Base-by-base conservation (phyloP, 2,888 invertebrate species). In the Hetaerina titia region DNA sequence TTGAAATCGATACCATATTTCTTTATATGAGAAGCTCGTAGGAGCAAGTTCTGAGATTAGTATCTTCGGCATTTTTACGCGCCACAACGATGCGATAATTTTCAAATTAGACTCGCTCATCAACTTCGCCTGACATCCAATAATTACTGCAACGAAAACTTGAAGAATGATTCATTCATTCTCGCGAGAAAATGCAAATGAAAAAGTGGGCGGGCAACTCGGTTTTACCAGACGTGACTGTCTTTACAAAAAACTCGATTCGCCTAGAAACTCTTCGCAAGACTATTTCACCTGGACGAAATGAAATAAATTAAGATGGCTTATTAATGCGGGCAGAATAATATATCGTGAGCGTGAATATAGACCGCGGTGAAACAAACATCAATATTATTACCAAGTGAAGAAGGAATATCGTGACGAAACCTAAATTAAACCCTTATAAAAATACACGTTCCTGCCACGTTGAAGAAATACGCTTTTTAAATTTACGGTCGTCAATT, bases 81-180 rank as follows among this genome's bases (percentile, higher is more conserved):
- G 81, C 11, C 31, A 2, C 25, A 8, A 4, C 25, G 81, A 31
- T 31, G 81, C n/a, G 81, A 31, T 25, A 15, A 81, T 31, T 81
- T 81, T 9, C 25, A 81, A 81, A 81, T 81, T 81, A 81, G 81
- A 15, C 31, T 22, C 81, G 81, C 81, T 31, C 81, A 31, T 81
- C 81, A 81, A 81, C 81, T 81, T 81, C 11, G 81, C 15, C 31
- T 81, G 81, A 81, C 81, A 81, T 81, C 25, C 81, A 81, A 81
- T 81, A 81, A 81, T 81, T 81, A 81, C 22, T 81, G 81, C 25
- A 81, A 22, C 7, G 81, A 31, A 13, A 69, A 31, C 25, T 81
- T 81, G 25, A 81, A 81, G 31, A 81, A 81, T 81, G 31, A 31
- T 15, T 15, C 81, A 81, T 81, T 81, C 81, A 81, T 22, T 25